These are phyloP conservation scores for Teleogryllus occipitalis DNA, from an alignment of 1,140 invertebrate species.

Conservation along the genomic window DNA sequence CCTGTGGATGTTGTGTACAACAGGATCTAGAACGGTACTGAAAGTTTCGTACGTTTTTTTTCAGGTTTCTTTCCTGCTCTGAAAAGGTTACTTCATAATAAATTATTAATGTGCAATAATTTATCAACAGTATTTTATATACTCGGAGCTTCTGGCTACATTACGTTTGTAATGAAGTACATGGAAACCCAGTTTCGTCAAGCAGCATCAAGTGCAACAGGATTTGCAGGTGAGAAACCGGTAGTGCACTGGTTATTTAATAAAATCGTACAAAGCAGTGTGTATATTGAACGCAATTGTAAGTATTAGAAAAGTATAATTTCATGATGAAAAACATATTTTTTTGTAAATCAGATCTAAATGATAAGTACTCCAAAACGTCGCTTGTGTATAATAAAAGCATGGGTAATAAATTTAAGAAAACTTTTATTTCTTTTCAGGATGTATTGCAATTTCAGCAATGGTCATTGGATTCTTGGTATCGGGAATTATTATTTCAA, in stretches of 20 bases:
- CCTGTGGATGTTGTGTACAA: too few relatives aligned
- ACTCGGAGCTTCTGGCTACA: slow-evolving; percentile 57
- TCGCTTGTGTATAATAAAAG: not conserved
- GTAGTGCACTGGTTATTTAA: not conserved
- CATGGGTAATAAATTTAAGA: not conserved
- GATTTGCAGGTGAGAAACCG: slow-evolving; percentile 44
- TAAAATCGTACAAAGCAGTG: not conserved
- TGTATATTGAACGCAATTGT: not conserved
- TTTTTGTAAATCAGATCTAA: too few relatives aligned
- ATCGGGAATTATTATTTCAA: slow-evolving; percentile 20
- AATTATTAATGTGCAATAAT: slow-evolving; percentile 49
- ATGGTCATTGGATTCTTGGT: slow-evolving; percentile 36
- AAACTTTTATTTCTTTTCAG: slow-evolving; percentile 29
- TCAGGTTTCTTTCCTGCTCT: slow-evolving; percentile 49
- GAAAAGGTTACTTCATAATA: slow-evolving; percentile 49
- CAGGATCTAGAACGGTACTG: not conserved
- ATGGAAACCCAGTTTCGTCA: slow-evolving; percentile 60
- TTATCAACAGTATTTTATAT: slow-evolving; percentile 50
- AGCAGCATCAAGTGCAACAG: slow-evolving; percentile 50
- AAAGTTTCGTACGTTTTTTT: not conserved
- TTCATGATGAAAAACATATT: too few relatives aligned
- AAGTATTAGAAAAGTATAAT: not conserved
- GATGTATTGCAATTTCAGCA: slow-evolving; percentile 44
- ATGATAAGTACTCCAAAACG: too few relatives aligned
- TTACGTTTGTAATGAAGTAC: slow-evolving; percentile 62